phyloP scores from a whole-genome alignment of 2,888 invertebrate species.

The Dasypolia templi region DNA sequence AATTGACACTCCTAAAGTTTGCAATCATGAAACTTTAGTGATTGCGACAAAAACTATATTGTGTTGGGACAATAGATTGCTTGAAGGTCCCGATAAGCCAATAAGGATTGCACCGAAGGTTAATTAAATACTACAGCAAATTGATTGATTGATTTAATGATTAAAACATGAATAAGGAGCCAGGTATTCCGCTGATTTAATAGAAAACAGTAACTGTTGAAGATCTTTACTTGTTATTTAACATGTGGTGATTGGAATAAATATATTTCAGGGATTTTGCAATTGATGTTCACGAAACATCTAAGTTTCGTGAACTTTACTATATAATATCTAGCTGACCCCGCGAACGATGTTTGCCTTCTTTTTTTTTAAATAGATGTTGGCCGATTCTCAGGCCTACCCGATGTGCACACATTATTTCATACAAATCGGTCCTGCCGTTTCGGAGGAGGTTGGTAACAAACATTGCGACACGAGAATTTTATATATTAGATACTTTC shows the following conservation, averaged over 20 bases:
- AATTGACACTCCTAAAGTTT: constrained; percentile 12
- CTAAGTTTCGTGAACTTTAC: constrained; percentile 17
- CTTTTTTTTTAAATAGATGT: no score
- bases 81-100: constrained; percentile 56
- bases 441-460: no score
- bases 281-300: background rate
- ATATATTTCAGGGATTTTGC: constrained; percentile 30
- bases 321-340: no score
- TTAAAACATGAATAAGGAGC: constrained; percentile 52
- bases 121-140: constrained; percentile 58
- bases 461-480: no score
- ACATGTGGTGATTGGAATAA: constrained; percentile 19
- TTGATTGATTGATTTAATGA: constrained; percentile 56
- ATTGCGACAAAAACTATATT: constrained; percentile 52
- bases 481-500: no score
- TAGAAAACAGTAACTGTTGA: constrained; percentile 20
- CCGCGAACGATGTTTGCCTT: no score
- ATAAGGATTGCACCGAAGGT: constrained; percentile 63
- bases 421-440: no score
- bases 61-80: constrained; percentile 50
- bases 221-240: constrained; percentile 38
- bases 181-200: constrained; percentile 41
- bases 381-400: no score
- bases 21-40: constrained; percentile 24
- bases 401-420: no score